Evolutionary conservation across 2,888 invertebrate species (phyloP).

Genomic region (Eristalinus sepulchralis): DNA sequence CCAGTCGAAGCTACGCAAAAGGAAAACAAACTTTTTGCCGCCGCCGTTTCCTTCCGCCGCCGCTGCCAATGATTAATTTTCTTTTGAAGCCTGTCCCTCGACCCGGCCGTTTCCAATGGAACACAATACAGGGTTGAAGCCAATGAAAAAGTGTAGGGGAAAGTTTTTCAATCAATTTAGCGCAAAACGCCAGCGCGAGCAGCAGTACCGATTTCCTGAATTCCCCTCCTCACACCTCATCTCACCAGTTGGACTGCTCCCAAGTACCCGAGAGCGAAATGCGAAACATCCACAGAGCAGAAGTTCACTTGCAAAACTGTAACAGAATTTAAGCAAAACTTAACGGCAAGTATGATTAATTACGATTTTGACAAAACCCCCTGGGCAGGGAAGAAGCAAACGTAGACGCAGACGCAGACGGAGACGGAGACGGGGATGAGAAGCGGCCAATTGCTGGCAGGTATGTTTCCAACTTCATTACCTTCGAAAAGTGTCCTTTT

Average conservation of each 20-base stretch:
- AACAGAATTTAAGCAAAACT: slow-evolving; percentile 62
- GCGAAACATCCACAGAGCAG: slow-evolving; percentile 45
- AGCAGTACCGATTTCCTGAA: slow-evolving; percentile 3
- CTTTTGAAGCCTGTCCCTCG: slow-evolving; percentile 14
- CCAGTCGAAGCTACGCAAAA: slow-evolving; percentile 17
- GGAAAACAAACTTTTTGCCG: slow-evolving; percentile 14
- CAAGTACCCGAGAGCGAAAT: not conserved
- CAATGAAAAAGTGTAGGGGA: slow-evolving; percentile 64
- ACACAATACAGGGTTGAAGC: slow-evolving; percentile 63
- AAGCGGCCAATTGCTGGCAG: slow-evolving; percentile 28
- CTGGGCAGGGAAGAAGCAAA: not conserved
- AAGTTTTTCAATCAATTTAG: slow-evolving; percentile 71
- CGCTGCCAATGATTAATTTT: slow-evolving; percentile 59
- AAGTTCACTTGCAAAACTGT: slow-evolving; percentile 55
- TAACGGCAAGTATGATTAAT: slow-evolving; percentile 68
- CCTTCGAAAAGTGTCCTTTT: not conserved
- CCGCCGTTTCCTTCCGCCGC: slow-evolving; percentile 17
- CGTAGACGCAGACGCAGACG: no score
- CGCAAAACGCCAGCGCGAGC: slow-evolving; percentile 34
- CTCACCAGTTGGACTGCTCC: slow-evolving; percentile 16
- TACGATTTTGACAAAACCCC: slow-evolving; percentile 62
- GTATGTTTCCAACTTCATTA: slow-evolving; percentile 48
- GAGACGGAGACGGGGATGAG: not conserved
- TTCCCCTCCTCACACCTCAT: no score
- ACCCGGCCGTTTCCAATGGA: slow-evolving; percentile 8